Evolutionary conservation across 35 echinoderm and acorn worm species (phyloP).

Genomic region (Heliocidaris tuberculata): DNA sequence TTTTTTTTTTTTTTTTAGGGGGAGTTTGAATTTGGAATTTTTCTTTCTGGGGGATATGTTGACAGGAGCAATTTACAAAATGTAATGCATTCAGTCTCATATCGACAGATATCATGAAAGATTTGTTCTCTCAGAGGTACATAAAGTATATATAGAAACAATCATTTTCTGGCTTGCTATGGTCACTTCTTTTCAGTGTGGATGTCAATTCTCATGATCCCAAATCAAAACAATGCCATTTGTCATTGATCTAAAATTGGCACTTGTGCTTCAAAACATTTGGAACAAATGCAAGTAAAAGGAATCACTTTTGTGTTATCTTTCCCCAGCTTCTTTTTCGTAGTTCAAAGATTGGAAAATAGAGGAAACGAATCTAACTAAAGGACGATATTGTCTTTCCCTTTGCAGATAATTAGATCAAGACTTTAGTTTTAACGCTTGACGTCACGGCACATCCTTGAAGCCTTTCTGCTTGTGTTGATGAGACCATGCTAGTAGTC

Average conservation of each 20-base stretch:
- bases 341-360: not conserved
- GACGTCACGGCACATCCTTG: not conserved
- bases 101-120: not conserved
- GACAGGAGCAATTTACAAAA: not conserved
- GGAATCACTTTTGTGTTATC: not conserved
- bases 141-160: not conserved
- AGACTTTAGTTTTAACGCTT: not conserved
- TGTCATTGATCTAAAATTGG: constrained; percentile 1
- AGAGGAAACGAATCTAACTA: not conserved
- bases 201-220: not conserved
- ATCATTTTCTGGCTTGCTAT: not conserved
- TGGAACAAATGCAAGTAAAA: not conserved
- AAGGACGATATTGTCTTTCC: not conserved
- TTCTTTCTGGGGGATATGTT: no score
- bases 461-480: not conserved
- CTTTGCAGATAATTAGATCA: not conserved
- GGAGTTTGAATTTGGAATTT: no score
- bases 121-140: not conserved
- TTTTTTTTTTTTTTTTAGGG: no score
- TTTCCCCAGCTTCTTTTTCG: not conserved
- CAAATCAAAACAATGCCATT: not conserved
- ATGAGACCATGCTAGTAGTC: not conserved
- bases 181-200: not conserved
- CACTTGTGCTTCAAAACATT: not conserved
- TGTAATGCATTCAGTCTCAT: not conserved